phyloP scores from a whole-genome alignment of 2,797 vertebrate species.

The Loriculus beryllinus region DNA sequence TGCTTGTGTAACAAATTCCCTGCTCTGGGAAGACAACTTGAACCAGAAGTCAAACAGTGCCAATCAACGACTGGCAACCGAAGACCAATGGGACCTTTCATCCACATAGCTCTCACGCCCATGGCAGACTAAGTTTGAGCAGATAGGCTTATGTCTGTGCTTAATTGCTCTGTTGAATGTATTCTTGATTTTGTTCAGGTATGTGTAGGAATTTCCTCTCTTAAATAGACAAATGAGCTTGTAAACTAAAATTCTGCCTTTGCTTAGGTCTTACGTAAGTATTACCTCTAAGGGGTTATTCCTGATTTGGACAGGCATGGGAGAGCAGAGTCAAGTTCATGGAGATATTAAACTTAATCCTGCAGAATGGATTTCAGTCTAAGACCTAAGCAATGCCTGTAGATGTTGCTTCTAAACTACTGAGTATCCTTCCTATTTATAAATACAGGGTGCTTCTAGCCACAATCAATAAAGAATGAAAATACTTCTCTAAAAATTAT shows the following conservation, averaged over 20 bases:
- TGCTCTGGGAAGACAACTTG: not conserved
- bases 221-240: not conserved
- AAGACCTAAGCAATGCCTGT: not conserved
- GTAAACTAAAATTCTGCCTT: not conserved
- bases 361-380: not conserved
- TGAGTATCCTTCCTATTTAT: not conserved
- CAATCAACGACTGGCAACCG: not conserved
- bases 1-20: not conserved
- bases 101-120: not conserved
- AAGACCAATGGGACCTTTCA: not conserved
- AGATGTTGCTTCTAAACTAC: not conserved
- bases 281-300: not conserved
- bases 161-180: not conserved
- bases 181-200: not conserved
- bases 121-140: not conserved
- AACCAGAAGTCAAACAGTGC: not conserved
- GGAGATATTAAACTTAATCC: not conserved
- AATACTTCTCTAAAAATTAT: not conserved
- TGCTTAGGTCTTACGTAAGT: not conserved
- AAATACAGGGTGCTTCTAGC: not conserved
- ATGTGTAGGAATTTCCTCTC: not conserved
- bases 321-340: not conserved
- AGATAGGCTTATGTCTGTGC: not conserved
- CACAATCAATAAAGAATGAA: not conserved
- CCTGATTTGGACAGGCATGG: not conserved